These are phyloP conservation scores for Dyspetes luteomarginatus DNA, from an alignment of 2,888 invertebrate genomes.

Conservation along the genomic window DNA sequence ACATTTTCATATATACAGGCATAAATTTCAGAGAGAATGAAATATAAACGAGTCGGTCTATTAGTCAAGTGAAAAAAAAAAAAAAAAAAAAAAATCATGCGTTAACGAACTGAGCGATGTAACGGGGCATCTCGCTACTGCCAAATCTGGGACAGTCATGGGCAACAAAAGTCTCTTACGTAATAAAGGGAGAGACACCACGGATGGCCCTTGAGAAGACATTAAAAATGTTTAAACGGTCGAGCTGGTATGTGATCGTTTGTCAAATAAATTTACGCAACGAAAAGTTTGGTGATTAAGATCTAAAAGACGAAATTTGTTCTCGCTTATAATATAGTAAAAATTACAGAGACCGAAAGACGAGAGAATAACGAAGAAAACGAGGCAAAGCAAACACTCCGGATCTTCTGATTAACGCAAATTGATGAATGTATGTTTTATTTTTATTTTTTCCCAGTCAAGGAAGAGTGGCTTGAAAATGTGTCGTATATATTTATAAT, in stretches of 20 bases:
- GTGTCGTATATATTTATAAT: slow-evolving; percentile 11
- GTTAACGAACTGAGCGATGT: neutral
- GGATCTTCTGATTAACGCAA: slow-evolving; percentile 50
- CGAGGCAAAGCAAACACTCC: slow-evolving; percentile 30
- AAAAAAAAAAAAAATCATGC: slow-evolving; percentile 1
- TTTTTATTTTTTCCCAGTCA: neutral
- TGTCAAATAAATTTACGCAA: slow-evolving; percentile 8
- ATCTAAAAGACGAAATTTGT: neutral
- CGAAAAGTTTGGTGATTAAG: slow-evolving; percentile 12
- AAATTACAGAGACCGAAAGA: neutral
- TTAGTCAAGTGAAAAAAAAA: neutral
- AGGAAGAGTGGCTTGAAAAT: slow-evolving; percentile 9
- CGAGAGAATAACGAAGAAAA: slow-evolving; percentile 22
- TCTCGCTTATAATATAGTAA: neutral
- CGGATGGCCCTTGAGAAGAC: neutral
- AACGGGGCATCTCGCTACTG: slow-evolving; percentile 35
- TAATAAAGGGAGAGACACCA: slow-evolving; percentile 30
- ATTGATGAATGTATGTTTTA: slow-evolving; percentile 24
- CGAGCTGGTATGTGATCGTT: neutral
- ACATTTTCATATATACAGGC: slow-evolving; percentile 4
- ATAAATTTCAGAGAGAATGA: slow-evolving; percentile 4
- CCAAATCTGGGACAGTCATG: slow-evolving; percentile 49
- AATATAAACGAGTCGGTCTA: slow-evolving; percentile 62
- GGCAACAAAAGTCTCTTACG: slow-evolving; percentile 50
- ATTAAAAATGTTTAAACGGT: neutral